Conservation (phyloP, 2,888 invertebrate genomes). For the Unio delphinus region DNA sequence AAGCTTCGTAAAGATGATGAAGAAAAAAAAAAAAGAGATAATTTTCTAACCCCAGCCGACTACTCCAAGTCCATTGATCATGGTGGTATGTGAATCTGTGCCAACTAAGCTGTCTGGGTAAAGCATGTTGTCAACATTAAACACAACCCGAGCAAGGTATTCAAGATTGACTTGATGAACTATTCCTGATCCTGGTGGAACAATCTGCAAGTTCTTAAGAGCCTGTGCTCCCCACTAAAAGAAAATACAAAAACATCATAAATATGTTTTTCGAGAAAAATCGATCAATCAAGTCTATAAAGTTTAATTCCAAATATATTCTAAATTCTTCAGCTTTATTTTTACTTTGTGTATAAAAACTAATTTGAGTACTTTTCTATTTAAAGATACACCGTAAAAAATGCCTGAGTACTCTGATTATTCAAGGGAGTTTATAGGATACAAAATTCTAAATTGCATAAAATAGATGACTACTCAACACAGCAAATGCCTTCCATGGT, state of each 20-base stretch:
- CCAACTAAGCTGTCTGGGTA: conserved; percentile 95
- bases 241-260: conserved; percentile 1
- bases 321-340: too few species aligned
- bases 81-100: conserved; percentile 98
- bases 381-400: too few species aligned
- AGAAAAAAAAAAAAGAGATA: not conserved
- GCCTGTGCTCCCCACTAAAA: conserved; percentile 95
- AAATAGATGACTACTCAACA: too few species aligned
- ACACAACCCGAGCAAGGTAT: conserved; percentile 92
- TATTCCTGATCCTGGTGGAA: conserved; percentile 98
- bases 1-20: too few species aligned
- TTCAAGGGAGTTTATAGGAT: too few species aligned
- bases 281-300: not conserved
- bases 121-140: conserved; percentile 77
- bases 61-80: conserved; percentile 97
- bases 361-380: too few species aligned
- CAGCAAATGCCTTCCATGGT: too few species aligned
- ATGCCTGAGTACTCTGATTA: too few species aligned
- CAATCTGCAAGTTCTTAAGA: conserved; percentile 95
- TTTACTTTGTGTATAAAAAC: too few species aligned
- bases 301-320: too few species aligned
- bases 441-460: too few species aligned
- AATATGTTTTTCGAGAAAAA: not conserved
- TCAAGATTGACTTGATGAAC: conserved; percentile 99
- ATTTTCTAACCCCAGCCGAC: conserved; percentile 89